A percentile compares a stretch with the other conserved stretches of the same genome.
Evolutionary conservation across 2,888 invertebrate genomes (phyloP).

Genomic region (Blera fallax): DNA sequence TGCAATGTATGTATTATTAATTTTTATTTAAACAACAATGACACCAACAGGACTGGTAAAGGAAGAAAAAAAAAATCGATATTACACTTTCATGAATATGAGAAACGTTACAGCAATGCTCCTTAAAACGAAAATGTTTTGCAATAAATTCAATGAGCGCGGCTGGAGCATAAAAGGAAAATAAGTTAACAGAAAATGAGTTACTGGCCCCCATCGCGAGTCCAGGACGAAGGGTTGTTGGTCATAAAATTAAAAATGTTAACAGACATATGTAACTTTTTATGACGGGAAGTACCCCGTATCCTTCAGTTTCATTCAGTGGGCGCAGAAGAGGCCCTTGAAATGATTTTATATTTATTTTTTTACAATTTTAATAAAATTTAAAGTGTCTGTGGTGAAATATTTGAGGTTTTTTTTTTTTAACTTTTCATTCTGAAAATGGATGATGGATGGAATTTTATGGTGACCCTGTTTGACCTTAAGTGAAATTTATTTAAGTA

Average conservation of each 20-base stretch:
- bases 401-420: not conserved
- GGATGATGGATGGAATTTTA: constrained; percentile 1
- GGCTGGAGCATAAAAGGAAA: not conserved
- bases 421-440: constrained; percentile 12
- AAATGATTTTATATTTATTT: constrained; percentile 28
- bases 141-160: constrained; percentile 62
- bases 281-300: constrained; percentile 29
- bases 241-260: constrained; percentile 59
- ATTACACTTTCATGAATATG: constrained; percentile 53
- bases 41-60: constrained; percentile 28
- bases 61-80: constrained; percentile 54
- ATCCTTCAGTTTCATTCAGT: not conserved
- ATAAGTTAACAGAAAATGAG: constrained; percentile 39
- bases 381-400: constrained; percentile 17
- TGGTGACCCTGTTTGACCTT: constrained; percentile 5
- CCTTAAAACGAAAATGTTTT: constrained; percentile 58
- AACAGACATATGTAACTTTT: constrained; percentile 55
- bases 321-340: constrained; percentile 7
- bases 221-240: not conserved
- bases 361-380: constrained; percentile 39
- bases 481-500: not conserved
- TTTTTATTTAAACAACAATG: constrained; percentile 68
- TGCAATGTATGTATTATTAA: constrained; percentile 58
- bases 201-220: not conserved
- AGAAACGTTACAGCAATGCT: constrained; percentile 4